Conservation (phyloP, 1,140 invertebrate species). For the Matsumurasca onukii region DNA sequence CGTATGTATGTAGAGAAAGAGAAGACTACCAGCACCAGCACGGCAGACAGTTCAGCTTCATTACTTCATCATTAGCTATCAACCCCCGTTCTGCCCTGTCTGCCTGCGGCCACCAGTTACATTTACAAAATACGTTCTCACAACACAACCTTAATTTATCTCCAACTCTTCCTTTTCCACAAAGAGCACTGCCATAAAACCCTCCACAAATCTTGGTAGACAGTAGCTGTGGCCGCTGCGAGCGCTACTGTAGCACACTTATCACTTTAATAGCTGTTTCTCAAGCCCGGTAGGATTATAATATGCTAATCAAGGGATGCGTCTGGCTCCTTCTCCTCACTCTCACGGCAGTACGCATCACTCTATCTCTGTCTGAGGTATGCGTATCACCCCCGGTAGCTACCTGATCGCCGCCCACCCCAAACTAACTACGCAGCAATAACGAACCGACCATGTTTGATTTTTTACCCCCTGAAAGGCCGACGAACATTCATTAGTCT, state of each 20-base stretch:
- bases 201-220: constrained; percentile 11
- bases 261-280: constrained; percentile 13
- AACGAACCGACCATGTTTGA: background rate
- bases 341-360: background rate
- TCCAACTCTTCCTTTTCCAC: constrained; percentile 15
- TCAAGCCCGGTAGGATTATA: background rate
- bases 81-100: too few relatives aligned
- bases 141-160: constrained; percentile 8
- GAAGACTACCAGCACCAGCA: too few relatives aligned
- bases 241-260: constrained; percentile 4
- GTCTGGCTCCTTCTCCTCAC: background rate
- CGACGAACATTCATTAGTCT: background rate
- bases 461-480: background rate
- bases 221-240: background rate
- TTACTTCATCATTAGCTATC: too few relatives aligned
- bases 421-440: constrained; percentile 7
- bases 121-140: too few relatives aligned
- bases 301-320: background rate
- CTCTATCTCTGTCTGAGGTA: background rate
- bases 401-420: background rate
- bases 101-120: too few relatives aligned
- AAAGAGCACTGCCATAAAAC: too few relatives aligned
- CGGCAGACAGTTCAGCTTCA: too few relatives aligned
- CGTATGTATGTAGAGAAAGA: too few relatives aligned
- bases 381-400: background rate